Evolutionary conservation across 2,797 vertebrate species (phyloP).

Genomic region (Gymnothorax javanicus): DNA sequence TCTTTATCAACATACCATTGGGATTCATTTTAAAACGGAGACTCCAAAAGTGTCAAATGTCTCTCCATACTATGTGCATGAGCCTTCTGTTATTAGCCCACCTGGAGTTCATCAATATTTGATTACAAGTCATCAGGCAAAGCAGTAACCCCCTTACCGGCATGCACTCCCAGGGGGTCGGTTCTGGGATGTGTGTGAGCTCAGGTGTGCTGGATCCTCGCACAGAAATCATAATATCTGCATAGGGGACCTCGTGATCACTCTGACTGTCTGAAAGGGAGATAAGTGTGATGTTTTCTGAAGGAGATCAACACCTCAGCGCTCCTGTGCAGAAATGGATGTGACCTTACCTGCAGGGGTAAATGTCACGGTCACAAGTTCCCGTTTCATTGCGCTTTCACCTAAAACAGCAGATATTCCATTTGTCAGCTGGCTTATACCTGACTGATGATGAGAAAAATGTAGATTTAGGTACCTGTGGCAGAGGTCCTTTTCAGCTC

Average conservation of each 20-base stretch:
- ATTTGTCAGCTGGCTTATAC: background rate
- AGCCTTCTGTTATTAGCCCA: background rate
- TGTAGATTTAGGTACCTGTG: conserved; percentile 24
- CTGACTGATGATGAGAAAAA: background rate
- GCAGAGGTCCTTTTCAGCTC: background rate
- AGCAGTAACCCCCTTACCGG: conserved; percentile 56
- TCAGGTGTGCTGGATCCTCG: conserved; percentile 74
- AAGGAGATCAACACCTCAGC: background rate
- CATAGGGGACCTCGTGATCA: conserved; percentile 77
- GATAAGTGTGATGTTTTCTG: conserved; percentile 54
- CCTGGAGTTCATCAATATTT: background rate
- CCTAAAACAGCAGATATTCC: conserved; percentile 4
- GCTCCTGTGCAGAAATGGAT: conserved; percentile 34
- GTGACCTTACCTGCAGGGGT: conserved; percentile 29
- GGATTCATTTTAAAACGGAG: too few relatives aligned
- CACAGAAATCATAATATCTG: conserved; percentile 77
- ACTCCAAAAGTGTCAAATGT: too few relatives aligned
- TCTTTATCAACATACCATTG: too few relatives aligned
- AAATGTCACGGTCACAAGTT: conserved; percentile 24
- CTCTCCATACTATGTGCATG: background rate
- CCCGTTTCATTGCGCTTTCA: conserved; percentile 38
- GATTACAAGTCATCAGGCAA: background rate
- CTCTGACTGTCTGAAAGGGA: conserved; percentile 64
- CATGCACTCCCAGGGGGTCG: conserved; percentile 56
- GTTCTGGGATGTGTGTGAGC: conserved; percentile 60